Evolutionary conservation across 1,140 invertebrate species (phyloP).

Genomic region (Drosophila navojoa): DNA sequence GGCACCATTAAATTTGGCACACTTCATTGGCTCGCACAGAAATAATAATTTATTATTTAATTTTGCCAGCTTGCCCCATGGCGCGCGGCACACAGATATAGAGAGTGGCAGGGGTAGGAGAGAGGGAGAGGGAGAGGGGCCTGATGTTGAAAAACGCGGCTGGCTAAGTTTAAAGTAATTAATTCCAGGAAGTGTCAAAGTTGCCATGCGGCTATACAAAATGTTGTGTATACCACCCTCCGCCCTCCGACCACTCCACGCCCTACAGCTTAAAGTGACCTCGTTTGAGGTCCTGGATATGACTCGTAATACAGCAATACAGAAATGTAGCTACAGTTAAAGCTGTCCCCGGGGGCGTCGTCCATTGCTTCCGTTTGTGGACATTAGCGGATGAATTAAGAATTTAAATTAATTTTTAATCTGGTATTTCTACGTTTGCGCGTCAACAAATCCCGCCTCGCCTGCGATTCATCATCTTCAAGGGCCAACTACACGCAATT

Average conservation of each 20-base stretch:
- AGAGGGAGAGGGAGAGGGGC: background rate
- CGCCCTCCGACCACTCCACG: background rate
- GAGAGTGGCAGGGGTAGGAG: too few relatives aligned
- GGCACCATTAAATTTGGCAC: slow-evolving; percentile 77
- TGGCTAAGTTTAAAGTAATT: slow-evolving; percentile 74
- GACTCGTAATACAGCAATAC: slow-evolving; percentile 3
- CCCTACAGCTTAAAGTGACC: slow-evolving; percentile 34
- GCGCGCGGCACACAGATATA: background rate
- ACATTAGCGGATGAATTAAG: slow-evolving; percentile 59
- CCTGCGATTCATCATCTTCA: slow-evolving; percentile 69
- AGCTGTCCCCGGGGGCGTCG: background rate
- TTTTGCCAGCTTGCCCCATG: slow-evolving; percentile 39
- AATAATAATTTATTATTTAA: slow-evolving; percentile 83
- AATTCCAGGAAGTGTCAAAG: slow-evolving; percentile 79
- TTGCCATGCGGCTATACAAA: slow-evolving; percentile 63
- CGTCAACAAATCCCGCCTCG: slow-evolving; percentile 4
- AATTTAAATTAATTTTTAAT: slow-evolving; percentile 80
- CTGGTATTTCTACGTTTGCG: slow-evolving; percentile 25
- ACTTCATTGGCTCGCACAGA: slow-evolving; percentile 74
- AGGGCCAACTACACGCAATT: slow-evolving; percentile 56
- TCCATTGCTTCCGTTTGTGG: slow-evolving; percentile 24
- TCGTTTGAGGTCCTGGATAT: slow-evolving; percentile 13
- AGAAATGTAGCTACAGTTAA: slow-evolving; percentile 6
- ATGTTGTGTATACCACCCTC: slow-evolving; percentile 27
- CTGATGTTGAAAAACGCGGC: slow-evolving; percentile 31